Evolutionary conservation across 2,113 vertebrate species (phyloP).

Genomic region (Nothobranchius kuhntae): DNA sequence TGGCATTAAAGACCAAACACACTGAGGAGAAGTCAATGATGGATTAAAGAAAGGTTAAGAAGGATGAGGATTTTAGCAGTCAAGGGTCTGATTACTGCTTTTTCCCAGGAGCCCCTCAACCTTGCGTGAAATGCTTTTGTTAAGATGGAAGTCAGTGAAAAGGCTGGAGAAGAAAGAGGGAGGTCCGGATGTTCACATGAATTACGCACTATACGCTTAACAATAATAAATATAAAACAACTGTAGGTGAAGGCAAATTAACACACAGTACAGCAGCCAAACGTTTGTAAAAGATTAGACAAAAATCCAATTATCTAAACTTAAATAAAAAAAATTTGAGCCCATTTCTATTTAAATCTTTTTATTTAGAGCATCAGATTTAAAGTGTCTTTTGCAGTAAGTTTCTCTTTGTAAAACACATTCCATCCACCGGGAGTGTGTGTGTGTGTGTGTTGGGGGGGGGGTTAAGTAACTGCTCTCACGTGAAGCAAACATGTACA

Average conservation of each 20-base stretch:
- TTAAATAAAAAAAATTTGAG: background rate
- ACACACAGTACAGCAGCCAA: background rate
- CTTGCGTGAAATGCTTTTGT: constrained; percentile 1
- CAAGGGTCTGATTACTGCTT: background rate
- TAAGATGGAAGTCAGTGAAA: background rate
- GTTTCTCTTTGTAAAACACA: constrained; percentile 60
- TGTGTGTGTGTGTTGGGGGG: constrained; percentile 61
- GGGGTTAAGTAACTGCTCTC: constrained; percentile 56
- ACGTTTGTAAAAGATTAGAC: background rate
- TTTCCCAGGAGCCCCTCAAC: background rate
- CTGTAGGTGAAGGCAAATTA: background rate
- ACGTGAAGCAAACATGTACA: constrained; percentile 34
- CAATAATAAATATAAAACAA: background rate
- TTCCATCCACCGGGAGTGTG: constrained; percentile 61
- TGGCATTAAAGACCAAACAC: constrained; percentile 8
- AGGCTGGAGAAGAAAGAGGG: background rate
- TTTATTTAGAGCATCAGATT: background rate
- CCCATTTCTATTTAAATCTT: too few species aligned
- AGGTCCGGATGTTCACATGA: background rate
- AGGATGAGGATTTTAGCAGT: constrained; percentile 8
- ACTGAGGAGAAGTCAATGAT: background rate
- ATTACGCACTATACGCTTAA: background rate
- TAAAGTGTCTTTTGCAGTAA: constrained; percentile 23
- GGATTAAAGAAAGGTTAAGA: constrained; percentile 1
- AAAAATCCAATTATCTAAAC: background rate